Evolutionary conservation across 2,888 invertebrate genomes (phyloP).

Genomic region (Lymantria dispar): DNA sequence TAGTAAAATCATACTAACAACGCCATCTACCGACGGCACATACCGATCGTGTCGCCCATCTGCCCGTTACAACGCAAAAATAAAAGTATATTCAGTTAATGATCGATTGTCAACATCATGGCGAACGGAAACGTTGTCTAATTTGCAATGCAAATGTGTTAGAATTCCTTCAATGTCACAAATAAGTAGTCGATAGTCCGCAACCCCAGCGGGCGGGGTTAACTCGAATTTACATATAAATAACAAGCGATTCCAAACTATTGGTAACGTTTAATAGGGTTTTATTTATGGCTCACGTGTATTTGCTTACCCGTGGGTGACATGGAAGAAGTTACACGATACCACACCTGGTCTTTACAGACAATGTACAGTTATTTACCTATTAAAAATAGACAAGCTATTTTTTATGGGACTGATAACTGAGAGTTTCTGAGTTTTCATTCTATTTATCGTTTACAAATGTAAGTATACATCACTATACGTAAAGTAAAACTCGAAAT

Average conservation of each 20-base stretch:
- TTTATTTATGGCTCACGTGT: slow-evolving; percentile 39
- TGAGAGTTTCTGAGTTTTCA: no score
- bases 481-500: no score
- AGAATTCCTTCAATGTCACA: slow-evolving; percentile 69
- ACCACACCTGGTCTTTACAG: not conserved
- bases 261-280: slow-evolving; percentile 59
- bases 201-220: slow-evolving; percentile 51
- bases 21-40: slow-evolving; percentile 36
- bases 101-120: slow-evolving; percentile 63
- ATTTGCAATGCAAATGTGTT: slow-evolving; percentile 72
- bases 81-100: slow-evolving; percentile 56
- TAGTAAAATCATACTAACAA: slow-evolving; percentile 14
- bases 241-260: slow-evolving; percentile 73
- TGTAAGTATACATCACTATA: no score
- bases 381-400: no score
- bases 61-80: slow-evolving; percentile 56
- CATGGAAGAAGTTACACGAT: slow-evolving; percentile 29
- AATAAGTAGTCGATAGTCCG: slow-evolving; percentile 40
- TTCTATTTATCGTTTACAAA: no score
- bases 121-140: slow-evolving; percentile 52
- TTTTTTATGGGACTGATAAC: no score
- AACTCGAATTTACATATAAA: slow-evolving; percentile 72
- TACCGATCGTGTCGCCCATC: slow-evolving; percentile 37
- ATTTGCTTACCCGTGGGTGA: slow-evolving; percentile 39
- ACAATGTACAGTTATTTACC: no score